Evolutionary conservation across 2,888 invertebrate species (phyloP).

Genomic region (Alentia gelatinosa): DNA sequence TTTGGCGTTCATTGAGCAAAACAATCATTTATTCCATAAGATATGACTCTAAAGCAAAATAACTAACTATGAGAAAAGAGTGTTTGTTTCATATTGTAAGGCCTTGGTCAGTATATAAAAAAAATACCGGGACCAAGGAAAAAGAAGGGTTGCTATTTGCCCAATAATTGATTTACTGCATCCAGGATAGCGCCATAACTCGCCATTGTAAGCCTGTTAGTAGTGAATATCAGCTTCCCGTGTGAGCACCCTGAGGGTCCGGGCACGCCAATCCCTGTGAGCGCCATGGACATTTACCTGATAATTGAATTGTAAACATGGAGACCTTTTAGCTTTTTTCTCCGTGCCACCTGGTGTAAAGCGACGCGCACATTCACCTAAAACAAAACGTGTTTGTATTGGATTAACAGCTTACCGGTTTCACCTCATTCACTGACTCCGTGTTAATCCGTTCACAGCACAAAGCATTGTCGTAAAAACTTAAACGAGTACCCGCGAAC

Average conservation of each 20-base stretch:
- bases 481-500: background rate
- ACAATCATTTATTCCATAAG: too few relatives aligned
- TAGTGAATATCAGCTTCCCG: background rate
- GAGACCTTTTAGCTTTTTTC: background rate
- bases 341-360: background rate
- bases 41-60: too few relatives aligned
- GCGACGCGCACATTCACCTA: background rate
- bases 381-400: background rate
- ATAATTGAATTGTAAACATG: background rate
- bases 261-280: background rate
- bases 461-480: background rate
- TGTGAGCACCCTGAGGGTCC: background rate
- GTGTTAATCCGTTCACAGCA: background rate
- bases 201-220: background rate
- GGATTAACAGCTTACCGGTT: background rate
- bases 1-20: too few relatives aligned
- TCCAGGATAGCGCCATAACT: background rate
- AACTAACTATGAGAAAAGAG: too few relatives aligned
- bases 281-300: background rate
- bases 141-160: too few relatives aligned
- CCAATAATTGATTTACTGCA: background rate
- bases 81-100: too few relatives aligned
- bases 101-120: too few relatives aligned
- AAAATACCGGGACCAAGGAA: too few relatives aligned
- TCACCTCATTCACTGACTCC: background rate